Conservation (phyloP, 2,888 invertebrate genomes). For the Drosophila emarginata region DNA sequence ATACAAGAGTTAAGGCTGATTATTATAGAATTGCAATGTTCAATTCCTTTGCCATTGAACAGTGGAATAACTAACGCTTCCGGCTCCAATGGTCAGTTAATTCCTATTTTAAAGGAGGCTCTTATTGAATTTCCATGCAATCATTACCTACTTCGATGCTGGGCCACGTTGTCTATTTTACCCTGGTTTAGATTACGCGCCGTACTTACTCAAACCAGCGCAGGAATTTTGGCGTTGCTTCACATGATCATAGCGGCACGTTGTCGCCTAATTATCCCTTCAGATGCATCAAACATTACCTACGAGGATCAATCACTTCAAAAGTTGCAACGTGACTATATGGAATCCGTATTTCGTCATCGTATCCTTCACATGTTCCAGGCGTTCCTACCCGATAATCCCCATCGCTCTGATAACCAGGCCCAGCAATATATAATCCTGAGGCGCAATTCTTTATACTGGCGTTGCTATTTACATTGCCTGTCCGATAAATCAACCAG, state of each 20-base stretch:
- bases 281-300: background rate
- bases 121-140: slow-evolving; percentile 85
- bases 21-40: slow-evolving; percentile 55
- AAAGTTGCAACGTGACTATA: background rate
- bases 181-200: slow-evolving; percentile 84
- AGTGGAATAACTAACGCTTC: background rate
- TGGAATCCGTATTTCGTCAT: slow-evolving; percentile 65
- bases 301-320: background rate
- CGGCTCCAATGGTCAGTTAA: background rate
- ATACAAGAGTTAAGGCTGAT: slow-evolving; percentile 82
- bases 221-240: slow-evolving; percentile 83
- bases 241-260: slow-evolving; percentile 83
- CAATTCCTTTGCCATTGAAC: background rate
- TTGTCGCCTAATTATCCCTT: slow-evolving; percentile 59
- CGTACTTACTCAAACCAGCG: slow-evolving; percentile 80
- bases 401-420: slow-evolving; percentile 42
- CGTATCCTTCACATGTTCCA: slow-evolving; percentile 78
- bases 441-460: slow-evolving; percentile 83
- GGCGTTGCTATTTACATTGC: slow-evolving; percentile 86
- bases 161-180: slow-evolving; percentile 80
- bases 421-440: slow-evolving; percentile 51
- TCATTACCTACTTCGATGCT: slow-evolving; percentile 84
- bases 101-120: slow-evolving; percentile 79
- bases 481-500: slow-evolving; percentile 80
- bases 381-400: slow-evolving; percentile 54